phyloP scores from a whole-genome alignment of 2,797 vertebrate species.

The Halcyon badia region DNA sequence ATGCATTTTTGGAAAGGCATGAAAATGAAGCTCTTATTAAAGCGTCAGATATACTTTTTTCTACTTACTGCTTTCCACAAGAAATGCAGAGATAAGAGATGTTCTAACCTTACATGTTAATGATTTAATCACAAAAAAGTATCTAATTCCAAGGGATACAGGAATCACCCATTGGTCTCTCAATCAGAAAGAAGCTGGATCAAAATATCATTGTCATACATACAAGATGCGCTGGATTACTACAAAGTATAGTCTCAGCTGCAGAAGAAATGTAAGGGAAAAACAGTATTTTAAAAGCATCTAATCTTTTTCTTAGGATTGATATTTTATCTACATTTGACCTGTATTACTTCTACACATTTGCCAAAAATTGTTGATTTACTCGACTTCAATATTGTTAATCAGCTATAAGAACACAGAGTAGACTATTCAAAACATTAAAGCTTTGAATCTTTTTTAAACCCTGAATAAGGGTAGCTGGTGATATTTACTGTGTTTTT shows the following conservation, averaged over 20 bases:
- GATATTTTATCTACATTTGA: conserved; percentile 9
- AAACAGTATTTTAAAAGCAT: neutral
- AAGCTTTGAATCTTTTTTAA: neutral
- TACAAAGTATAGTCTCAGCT: neutral
- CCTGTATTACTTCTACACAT: neutral
- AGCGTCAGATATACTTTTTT: neutral
- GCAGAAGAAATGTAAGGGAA: neutral
- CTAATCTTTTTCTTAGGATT: neutral
- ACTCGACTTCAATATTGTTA: neutral
- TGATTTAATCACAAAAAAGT: neutral
- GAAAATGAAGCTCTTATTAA: neutral
- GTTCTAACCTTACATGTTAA: neutral
- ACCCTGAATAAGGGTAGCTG: neutral
- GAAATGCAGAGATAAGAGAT: neutral
- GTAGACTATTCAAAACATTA: neutral
- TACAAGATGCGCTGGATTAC: neutral
- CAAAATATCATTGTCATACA: neutral
- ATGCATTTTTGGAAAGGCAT: neutral
- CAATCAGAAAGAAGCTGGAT: neutral
- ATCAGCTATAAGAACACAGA: neutral
- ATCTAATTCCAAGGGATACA: neutral
- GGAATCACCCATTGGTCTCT: neutral
- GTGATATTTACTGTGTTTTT: conserved; percentile 57
- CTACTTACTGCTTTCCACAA: neutral
- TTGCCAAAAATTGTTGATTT: neutral